Percentiles rank a stretch among this genome's conserved stretches.
phyloP scores from a whole-genome alignment of 2,113 vertebrate genomes.

The Hemibagrus wyckioides region DNA sequence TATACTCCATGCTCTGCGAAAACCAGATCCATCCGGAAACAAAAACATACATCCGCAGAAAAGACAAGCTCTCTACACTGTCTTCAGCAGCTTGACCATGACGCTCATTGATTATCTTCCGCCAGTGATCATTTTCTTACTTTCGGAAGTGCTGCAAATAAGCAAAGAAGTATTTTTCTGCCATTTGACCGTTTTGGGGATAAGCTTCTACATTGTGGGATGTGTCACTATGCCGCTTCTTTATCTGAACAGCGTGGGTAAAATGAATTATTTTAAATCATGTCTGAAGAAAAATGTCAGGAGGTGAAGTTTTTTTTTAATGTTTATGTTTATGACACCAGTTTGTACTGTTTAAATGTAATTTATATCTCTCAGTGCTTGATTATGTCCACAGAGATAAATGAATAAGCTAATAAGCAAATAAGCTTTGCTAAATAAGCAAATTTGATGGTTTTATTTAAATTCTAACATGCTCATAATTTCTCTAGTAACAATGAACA shows the following conservation, averaged over 20 bases:
- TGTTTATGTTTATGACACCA: background rate
- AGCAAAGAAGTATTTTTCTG: background rate
- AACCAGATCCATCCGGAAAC: slow-evolving; percentile 40
- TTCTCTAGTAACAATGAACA: background rate
- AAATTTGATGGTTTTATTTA: background rate
- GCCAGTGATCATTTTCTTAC: slow-evolving; percentile 16
- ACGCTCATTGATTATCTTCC: slow-evolving; percentile 32
- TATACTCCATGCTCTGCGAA: slow-evolving; percentile 25
- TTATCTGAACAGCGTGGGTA: background rate
- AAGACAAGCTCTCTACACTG: slow-evolving; percentile 29
- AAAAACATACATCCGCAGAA: slow-evolving; percentile 41
- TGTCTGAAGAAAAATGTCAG: background rate
- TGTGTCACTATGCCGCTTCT: background rate
- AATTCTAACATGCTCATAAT: background rate
- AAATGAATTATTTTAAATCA: background rate
- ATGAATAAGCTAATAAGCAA: too few relatives aligned
- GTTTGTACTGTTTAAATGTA: background rate
- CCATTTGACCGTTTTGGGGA: background rate
- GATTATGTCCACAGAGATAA: background rate
- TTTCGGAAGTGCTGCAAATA: background rate
- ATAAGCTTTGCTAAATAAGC: too few relatives aligned
- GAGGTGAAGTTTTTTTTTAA: background rate
- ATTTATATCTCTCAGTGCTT: background rate
- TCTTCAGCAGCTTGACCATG: slow-evolving; percentile 33
- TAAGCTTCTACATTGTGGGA: background rate